Evolutionary conservation across 2,113 vertebrate species (phyloP).

Genomic region (Tichodroma muraria): DNA sequence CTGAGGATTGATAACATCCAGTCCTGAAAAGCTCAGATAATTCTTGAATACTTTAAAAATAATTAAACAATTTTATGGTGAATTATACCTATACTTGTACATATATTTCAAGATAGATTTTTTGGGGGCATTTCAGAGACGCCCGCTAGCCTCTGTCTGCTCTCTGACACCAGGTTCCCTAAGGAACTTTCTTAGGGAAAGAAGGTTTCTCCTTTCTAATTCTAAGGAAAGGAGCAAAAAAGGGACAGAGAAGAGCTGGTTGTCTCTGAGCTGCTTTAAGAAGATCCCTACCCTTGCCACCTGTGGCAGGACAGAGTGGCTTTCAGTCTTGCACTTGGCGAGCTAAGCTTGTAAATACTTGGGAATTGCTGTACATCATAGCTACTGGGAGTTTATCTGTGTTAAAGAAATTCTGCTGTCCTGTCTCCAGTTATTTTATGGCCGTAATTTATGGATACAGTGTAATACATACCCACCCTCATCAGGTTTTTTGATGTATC

Average conservation of each 20-base stretch:
- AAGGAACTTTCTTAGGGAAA: too few species aligned
- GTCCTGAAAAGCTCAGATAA: background rate
- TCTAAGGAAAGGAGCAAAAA: background rate
- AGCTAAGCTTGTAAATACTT: background rate
- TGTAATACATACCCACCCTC: background rate
- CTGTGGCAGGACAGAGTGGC: background rate
- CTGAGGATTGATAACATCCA: background rate
- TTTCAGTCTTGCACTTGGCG: background rate
- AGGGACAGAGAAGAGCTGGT: background rate
- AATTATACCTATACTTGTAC: background rate
- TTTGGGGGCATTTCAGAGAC: background rate
- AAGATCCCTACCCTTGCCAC: background rate
- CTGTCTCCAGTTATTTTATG: background rate
- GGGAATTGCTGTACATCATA: background rate
- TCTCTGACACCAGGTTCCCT: background rate
- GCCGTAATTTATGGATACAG: background rate
- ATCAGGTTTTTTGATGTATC: accelerated
- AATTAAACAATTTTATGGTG: background rate
- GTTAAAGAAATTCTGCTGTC: background rate
- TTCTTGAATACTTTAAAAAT: background rate
- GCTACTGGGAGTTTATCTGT: background rate
- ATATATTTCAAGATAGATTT: background rate
- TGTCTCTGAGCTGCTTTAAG: background rate
- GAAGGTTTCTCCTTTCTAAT: too few species aligned
- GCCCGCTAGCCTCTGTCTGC: background rate